Evolutionary conservation across 2,113 vertebrate species (phyloP).

Genomic region (Ammodytes marinus): DNA sequence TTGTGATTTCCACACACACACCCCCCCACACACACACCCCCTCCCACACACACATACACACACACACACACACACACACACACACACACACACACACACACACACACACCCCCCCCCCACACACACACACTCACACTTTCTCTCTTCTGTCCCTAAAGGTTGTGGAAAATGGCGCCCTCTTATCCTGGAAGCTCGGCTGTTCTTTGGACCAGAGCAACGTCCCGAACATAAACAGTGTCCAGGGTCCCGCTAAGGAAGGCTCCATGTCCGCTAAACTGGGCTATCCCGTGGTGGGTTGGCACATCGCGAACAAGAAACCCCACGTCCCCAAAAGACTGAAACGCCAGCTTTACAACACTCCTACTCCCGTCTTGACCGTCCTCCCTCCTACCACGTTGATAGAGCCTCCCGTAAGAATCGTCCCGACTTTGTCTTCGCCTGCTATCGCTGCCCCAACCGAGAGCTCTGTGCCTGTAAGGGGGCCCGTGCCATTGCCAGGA

Average conservation of each 20-base stretch:
- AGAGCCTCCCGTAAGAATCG: slow-evolving; percentile 91
- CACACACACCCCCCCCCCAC: too few species aligned
- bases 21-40: too few species aligned
- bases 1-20: too few species aligned
- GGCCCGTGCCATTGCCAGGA: slow-evolving; percentile 90
- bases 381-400: slow-evolving; percentile 89
- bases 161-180: slow-evolving; percentile 95
- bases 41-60: too few species aligned
- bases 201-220: slow-evolving; percentile 93
- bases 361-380: slow-evolving; percentile 89
- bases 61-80: too few species aligned
- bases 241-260: slow-evolving; percentile 94
- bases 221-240: slow-evolving; percentile 92
- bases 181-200: slow-evolving; percentile 98
- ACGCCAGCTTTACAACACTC: slow-evolving; percentile 91
- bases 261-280: slow-evolving; percentile 95
- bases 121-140: too few species aligned
- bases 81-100: too few species aligned
- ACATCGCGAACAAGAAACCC: slow-evolving; percentile 98
- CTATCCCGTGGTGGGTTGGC: slow-evolving; percentile 98
- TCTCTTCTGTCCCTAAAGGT: slow-evolving; percentile 82
- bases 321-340: slow-evolving; percentile 92
- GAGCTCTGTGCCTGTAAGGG: slow-evolving; percentile 89
- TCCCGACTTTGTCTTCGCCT: slow-evolving; percentile 93
- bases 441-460: slow-evolving; percentile 92